A percentile compares a stretch with the other conserved stretches of the same genome.
Conservation (phyloP, 2,797 vertebrate genomes). For the Cirrhinus mrigala region DNA sequence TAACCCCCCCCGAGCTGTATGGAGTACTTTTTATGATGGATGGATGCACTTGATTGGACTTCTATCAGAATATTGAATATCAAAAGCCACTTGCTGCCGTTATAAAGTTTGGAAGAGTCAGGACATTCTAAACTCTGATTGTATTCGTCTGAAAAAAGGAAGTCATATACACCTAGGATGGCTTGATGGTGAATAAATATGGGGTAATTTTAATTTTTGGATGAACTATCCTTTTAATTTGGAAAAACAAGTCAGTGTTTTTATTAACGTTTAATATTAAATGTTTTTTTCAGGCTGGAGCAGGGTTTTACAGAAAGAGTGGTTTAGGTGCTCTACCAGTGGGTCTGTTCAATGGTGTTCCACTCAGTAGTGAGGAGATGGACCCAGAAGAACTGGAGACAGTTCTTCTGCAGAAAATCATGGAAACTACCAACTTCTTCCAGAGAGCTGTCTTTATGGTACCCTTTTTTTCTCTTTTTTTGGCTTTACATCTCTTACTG, state of each 20-base stretch:
- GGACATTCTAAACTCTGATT: too few species aligned
- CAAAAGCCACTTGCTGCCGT: too few species aligned
- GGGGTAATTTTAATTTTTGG: too few species aligned
- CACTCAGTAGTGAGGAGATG: conserved; percentile 86
- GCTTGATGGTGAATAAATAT: too few species aligned
- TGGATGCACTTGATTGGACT: too few species aligned
- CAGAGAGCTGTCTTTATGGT: conserved; percentile 88
- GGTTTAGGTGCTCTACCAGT: conserved; percentile 89
- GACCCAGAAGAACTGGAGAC: conserved; percentile 87
- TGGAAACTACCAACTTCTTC: conserved; percentile 85
- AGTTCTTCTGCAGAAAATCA: conserved; percentile 87
- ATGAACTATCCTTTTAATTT: not conserved
- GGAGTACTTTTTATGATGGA: too few species aligned
- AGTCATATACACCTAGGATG: too few species aligned
- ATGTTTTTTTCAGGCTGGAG: conserved; percentile 81
- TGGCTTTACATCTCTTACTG: not conserved
- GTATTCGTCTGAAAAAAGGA: too few species aligned
- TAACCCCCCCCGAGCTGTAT: too few species aligned
- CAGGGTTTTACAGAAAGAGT: conserved; percentile 87
- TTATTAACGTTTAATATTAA: not conserved
- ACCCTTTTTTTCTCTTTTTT: too few species aligned
- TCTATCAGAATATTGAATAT: too few species aligned
- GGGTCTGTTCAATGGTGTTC: conserved; percentile 93
- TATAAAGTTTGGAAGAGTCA: too few species aligned
- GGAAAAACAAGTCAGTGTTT: not conserved